These are phyloP conservation scores for Ploceus nigricollis DNA, from an alignment of 2,113 vertebrate species.

Conservation along the genomic window DNA sequence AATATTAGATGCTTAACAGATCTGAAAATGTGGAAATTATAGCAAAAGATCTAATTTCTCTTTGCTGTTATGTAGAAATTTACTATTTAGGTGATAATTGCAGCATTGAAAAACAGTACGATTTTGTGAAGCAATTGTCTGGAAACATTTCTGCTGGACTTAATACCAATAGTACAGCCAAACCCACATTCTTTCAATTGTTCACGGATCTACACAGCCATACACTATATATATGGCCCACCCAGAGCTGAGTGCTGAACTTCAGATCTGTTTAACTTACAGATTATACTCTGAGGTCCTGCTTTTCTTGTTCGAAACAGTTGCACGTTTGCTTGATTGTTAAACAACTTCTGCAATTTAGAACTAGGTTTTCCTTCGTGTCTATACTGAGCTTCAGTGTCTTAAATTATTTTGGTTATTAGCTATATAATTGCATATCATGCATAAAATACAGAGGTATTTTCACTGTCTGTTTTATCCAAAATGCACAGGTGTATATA, in stretches of 20 bases:
- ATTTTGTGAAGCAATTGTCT: background rate
- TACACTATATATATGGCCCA: background rate
- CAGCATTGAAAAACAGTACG: background rate
- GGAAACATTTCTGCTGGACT: background rate
- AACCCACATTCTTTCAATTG: background rate
- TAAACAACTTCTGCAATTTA: background rate
- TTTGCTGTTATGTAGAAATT: background rate
- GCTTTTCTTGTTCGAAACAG: background rate
- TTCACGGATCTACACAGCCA: background rate
- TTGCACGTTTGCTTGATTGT: background rate
- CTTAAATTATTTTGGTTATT: background rate
- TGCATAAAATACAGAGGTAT: background rate
- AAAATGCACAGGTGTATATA: background rate
- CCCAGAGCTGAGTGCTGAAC: background rate
- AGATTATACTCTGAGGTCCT: background rate
- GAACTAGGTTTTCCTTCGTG: background rate
- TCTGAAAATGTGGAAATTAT: background rate
- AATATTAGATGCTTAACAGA: background rate
- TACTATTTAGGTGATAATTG: background rate
- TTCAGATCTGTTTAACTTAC: background rate
- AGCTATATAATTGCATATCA: background rate
- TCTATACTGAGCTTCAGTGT: background rate
- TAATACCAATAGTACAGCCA: background rate
- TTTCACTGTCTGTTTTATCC: background rate
- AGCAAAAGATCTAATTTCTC: background rate